A percentile compares a stretch with the other conserved stretches of the same genome.
These are phyloP conservation scores for Dallia pectoralis DNA, from an alignment of 2,797 vertebrate genomes.

Conservation along the genomic window DNA sequence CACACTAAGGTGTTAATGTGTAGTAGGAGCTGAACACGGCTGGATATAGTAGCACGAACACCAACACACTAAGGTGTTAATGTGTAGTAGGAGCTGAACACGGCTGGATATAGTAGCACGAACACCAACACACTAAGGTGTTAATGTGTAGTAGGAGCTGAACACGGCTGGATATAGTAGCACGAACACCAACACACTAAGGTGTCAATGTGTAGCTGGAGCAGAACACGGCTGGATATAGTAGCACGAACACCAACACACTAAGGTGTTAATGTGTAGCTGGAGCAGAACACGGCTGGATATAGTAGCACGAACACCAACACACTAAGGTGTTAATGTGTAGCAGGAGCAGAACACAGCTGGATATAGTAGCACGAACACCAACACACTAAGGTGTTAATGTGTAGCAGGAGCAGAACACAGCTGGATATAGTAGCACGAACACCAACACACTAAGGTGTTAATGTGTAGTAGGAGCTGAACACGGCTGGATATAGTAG, in stretches of 20 bases:
- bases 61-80: slow-evolving; percentile 8
- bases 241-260: slow-evolving; percentile 10
- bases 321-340: slow-evolving; percentile 5
- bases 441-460: slow-evolving; percentile 14
- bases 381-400: slow-evolving; percentile 8
- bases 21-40: slow-evolving; percentile 41
- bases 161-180: slow-evolving; percentile 17
- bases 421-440: slow-evolving; percentile 15
- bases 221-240: slow-evolving; percentile 25
- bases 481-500: not conserved
- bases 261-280: slow-evolving; percentile 22
- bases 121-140: slow-evolving; percentile 14
- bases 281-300: slow-evolving; percentile 32
- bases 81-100: slow-evolving; percentile 35
- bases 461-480: slow-evolving; percentile 32
- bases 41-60: not conserved
- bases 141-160: slow-evolving; percentile 32
- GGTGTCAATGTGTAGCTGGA: slow-evolving; percentile 27
- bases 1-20: slow-evolving; percentile 5
- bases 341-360: slow-evolving; percentile 41
- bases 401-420: slow-evolving; percentile 35
- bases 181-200: slow-evolving; percentile 16
- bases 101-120: slow-evolving; percentile 15
- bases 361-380: not conserved
- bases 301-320: slow-evolving; percentile 3